Evolutionary conservation across 2,113 vertebrate genomes (phyloP).

Genomic region (Fukomys damarensis): DNA sequence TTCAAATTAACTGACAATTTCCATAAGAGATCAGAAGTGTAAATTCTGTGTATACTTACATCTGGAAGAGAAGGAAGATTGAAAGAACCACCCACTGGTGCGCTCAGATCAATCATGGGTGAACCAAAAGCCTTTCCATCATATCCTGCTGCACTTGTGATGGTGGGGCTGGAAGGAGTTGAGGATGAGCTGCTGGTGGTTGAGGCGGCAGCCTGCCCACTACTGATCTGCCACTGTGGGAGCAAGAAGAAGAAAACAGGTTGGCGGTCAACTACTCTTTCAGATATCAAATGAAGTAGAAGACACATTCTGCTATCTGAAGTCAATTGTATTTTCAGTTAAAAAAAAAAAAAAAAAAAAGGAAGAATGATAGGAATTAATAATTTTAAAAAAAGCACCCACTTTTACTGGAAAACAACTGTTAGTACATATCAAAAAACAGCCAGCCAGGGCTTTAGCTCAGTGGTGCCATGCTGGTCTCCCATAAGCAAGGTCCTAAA

Average conservation of each 20-base stretch:
- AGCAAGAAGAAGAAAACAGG: neutral
- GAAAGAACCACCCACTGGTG: slow-evolving; percentile 86
- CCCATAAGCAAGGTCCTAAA: too few species aligned
- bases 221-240: slow-evolving; percentile 87
- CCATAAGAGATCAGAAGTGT: neutral
- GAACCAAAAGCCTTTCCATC: slow-evolving; percentile 84
- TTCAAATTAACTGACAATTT: slow-evolving; percentile 20
- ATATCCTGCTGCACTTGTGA: slow-evolving; percentile 86
- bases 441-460: too few species aligned
- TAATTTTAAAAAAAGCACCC: neutral
- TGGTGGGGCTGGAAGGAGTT: slow-evolving; percentile 88
- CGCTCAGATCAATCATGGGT: slow-evolving; percentile 87
- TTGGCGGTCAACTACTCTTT: neutral
- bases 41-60: slow-evolving; percentile 82
- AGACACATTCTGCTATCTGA: neutral
- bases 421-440: neutral
- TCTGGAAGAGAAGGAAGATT: slow-evolving; percentile 90
- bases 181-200: slow-evolving; percentile 84
- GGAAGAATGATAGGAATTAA: neutral
- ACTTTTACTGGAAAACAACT: neutral
- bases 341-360: neutral
- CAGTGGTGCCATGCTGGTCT: too few species aligned
- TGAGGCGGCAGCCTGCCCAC: slow-evolving; percentile 82
- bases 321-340: slow-evolving; percentile 1
- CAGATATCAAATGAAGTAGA: neutral